These are phyloP conservation scores for Nesoenas mayeri DNA, from an alignment of 2,113 vertebrate genomes.

Conservation along the genomic window DNA sequence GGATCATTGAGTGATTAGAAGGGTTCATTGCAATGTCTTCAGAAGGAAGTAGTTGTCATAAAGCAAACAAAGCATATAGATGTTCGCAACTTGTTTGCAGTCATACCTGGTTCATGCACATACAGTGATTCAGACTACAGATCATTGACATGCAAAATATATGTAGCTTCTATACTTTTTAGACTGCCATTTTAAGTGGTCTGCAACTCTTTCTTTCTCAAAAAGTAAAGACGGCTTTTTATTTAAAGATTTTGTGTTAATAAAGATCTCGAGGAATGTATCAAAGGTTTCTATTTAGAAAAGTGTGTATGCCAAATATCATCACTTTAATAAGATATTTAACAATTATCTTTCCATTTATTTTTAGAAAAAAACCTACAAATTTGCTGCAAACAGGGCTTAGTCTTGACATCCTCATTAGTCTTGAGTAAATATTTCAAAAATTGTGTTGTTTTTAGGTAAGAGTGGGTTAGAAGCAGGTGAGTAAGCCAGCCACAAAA, in stretches of 20 bases:
- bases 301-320: background rate
- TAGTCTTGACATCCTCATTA: background rate
- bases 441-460: background rate
- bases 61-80: background rate
- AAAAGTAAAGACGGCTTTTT: background rate
- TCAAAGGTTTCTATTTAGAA: background rate
- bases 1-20: background rate
- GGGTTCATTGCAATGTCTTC: background rate
- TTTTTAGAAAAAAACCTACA: background rate
- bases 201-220: background rate
- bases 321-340: background rate
- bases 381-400: background rate
- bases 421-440: background rate
- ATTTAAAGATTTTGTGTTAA: background rate
- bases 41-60: background rate
- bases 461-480: background rate
- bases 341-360: background rate
- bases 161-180: background rate
- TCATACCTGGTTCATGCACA: rapidly evolving
- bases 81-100: background rate
- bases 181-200: background rate
- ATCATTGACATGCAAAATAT: background rate
- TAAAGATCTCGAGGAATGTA: background rate
- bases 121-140: background rate
- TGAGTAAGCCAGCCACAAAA: slow-evolving; percentile 16